Evolutionary conservation across 2,113 vertebrate genomes (phyloP).

Genomic region (Nothobranchius furzeri): DNA sequence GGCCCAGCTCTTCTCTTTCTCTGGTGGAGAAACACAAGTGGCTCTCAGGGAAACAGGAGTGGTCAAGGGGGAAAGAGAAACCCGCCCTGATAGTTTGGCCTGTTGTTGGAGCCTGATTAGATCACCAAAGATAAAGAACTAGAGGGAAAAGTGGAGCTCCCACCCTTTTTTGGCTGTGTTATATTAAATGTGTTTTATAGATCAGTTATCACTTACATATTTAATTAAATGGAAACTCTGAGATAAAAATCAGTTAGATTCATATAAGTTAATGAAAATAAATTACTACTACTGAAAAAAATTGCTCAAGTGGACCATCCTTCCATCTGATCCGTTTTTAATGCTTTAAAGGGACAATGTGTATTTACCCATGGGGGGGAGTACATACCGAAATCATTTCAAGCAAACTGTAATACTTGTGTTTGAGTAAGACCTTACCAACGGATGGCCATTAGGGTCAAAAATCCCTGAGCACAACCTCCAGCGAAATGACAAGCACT

Average conservation of each 20-base stretch:
- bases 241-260: background rate
- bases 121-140: constrained; percentile 42
- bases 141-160: constrained; percentile 15
- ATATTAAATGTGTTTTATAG: background rate
- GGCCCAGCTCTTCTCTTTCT: constrained; percentile 60
- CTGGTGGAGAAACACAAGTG: constrained; percentile 63
- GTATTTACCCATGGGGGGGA: too few relatives aligned
- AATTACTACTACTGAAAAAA: too few relatives aligned
- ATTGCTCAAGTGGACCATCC: too few relatives aligned
- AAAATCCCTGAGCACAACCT: too few relatives aligned
- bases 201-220: background rate
- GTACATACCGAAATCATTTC: too few relatives aligned
- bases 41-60: constrained; percentile 45
- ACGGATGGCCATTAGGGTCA: too few relatives aligned
- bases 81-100: constrained; percentile 33
- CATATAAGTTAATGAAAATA: too few relatives aligned
- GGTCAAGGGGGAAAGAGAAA: constrained; percentile 36
- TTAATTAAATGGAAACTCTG: background rate
- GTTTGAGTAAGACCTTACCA: too few relatives aligned
- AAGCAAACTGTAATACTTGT: too few relatives aligned
- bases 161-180: background rate
- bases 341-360: too few relatives aligned
- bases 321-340: too few relatives aligned
- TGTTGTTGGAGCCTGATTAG: constrained; percentile 51
- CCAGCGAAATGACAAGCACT: too few relatives aligned